Conservation (phyloP, 2,113 vertebrate genomes). For the Ardeotis arabs region DNA sequence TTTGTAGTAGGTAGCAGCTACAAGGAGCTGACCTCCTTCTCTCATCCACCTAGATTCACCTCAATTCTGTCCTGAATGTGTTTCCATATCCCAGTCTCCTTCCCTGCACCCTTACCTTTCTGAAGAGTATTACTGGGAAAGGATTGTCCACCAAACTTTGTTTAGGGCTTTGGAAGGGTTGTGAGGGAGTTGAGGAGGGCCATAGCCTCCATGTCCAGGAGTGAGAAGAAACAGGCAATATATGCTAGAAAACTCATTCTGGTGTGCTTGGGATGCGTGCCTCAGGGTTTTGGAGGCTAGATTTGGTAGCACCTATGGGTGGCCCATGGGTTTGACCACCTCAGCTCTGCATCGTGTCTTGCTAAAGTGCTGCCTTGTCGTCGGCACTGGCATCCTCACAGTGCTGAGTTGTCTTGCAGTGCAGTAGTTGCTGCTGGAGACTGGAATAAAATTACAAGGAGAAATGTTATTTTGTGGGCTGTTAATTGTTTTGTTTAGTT, state of each 20-base stretch:
- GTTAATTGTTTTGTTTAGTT: not conserved
- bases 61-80: not conserved
- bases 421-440: not conserved
- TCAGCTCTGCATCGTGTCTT: not conserved
- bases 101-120: not conserved
- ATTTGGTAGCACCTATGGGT: not conserved
- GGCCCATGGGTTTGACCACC: not conserved
- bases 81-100: not conserved
- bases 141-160: not conserved
- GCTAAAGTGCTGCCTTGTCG: not conserved
- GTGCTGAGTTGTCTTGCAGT: not conserved
- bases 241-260: not conserved
- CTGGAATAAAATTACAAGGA: not conserved
- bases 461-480: not conserved
- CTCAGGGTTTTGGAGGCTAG: not conserved
- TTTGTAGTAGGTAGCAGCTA: not conserved
- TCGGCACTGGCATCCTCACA: fast-evolving
- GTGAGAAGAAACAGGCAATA: not conserved
- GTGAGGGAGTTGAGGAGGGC: not conserved
- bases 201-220: not conserved
- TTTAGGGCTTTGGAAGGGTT: not conserved
- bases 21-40: not conserved
- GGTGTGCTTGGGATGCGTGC: not conserved
- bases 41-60: fast-evolving
- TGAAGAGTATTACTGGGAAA: not conserved